Percentiles rank a stretch among this genome's conserved stretches.
These are phyloP conservation scores for Avahi laniger DNA, from an alignment of 2,797 vertebrate genomes.

Conservation along the genomic window DNA sequence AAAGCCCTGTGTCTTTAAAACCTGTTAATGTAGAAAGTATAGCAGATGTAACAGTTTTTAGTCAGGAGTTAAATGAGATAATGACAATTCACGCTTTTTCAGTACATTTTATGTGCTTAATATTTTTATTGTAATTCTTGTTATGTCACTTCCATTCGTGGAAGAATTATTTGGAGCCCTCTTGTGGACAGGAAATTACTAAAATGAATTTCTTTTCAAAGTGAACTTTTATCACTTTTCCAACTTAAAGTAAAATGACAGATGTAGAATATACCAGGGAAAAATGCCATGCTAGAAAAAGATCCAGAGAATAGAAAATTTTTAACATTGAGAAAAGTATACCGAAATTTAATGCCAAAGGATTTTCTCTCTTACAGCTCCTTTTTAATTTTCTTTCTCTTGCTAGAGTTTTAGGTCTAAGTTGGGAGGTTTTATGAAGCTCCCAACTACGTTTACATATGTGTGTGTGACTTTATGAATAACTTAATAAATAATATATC, in stretches of 20 bases:
- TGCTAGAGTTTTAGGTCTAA: not conserved
- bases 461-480: not conserved
- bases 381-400: not conserved
- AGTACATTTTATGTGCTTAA: not conserved
- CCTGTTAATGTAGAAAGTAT: conserved; percentile 9
- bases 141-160: conserved; percentile 14
- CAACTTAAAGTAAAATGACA: conserved; percentile 48
- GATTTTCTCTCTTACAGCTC: not conserved
- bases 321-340: not conserved
- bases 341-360: not conserved
- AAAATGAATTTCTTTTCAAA: conserved; percentile 62
- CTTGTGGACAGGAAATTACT: conserved; percentile 75
- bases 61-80: conserved; percentile 10
- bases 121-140: conserved; percentile 46
- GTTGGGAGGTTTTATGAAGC: conserved; percentile 22
- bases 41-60: conserved; percentile 8
- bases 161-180: conserved; percentile 77
- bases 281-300: not conserved
- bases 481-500: not conserved
- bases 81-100: not conserved
- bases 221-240: conserved; percentile 64
- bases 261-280: not conserved
- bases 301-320: not conserved
- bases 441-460: not conserved
- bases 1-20: conserved; percentile 23